Percentiles rank a stretch among this genome's conserved stretches.
These are phyloP conservation scores for Dromas ardeola DNA, from an alignment of 2,113 vertebrate genomes.

Conservation along the genomic window DNA sequence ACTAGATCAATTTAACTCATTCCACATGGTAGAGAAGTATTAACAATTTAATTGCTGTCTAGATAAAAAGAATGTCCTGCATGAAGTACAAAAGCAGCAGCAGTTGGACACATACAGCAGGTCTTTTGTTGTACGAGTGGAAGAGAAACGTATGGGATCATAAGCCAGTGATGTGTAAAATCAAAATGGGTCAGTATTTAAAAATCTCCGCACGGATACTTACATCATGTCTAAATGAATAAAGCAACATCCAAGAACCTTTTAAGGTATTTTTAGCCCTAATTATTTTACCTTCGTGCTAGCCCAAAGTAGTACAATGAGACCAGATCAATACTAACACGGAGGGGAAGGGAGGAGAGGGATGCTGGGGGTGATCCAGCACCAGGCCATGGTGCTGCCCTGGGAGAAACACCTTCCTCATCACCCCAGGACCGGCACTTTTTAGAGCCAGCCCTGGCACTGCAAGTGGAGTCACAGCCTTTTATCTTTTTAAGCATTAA, in stretches of 20 bases:
- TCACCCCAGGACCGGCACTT: background rate
- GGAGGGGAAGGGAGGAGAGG: background rate
- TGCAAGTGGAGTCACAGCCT: background rate
- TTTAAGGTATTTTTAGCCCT: constrained; percentile 46
- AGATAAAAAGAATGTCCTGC: background rate
- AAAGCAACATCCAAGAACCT: background rate
- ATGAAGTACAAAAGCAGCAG: background rate
- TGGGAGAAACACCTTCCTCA: background rate
- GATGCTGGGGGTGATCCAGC: background rate
- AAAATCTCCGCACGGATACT: constrained; percentile 16
- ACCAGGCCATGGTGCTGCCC: background rate
- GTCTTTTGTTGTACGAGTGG: background rate
- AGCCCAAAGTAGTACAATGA: background rate
- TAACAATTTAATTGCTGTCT: background rate
- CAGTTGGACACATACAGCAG: background rate
- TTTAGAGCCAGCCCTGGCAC: background rate
- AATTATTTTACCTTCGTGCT: constrained; percentile 10
- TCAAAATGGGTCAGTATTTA: background rate
- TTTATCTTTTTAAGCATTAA: background rate
- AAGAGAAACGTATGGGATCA: background rate
- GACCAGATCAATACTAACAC: background rate
- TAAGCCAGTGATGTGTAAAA: background rate
- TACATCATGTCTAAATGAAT: background rate
- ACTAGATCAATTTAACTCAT: constrained; percentile 23
- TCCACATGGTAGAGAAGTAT: background rate